These are phyloP conservation scores for Nesogale talazaci DNA, from an alignment of 2,113 vertebrate species.

Conservation along the genomic window DNA sequence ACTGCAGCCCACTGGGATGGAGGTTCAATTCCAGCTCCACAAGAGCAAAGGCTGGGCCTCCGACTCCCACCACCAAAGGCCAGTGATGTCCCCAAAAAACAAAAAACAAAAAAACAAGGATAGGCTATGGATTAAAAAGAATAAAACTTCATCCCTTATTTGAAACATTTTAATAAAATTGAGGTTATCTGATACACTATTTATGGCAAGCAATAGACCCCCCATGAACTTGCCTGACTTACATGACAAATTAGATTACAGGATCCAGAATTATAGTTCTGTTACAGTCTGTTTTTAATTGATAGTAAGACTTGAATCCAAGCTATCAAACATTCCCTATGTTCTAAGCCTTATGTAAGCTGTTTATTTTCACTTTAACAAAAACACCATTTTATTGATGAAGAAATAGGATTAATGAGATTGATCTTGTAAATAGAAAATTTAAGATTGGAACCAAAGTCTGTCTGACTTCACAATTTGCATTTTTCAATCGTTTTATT, in stretches of 20 bases:
- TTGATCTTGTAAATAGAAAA: neutral
- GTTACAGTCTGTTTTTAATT: neutral
- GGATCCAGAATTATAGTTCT: neutral
- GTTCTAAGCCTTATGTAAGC: neutral
- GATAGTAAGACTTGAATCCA: slow-evolving; percentile 1
- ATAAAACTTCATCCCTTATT: neutral
- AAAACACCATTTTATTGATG: neutral
- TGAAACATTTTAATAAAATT: neutral
- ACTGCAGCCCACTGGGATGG: no score
- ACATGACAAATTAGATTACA: neutral
- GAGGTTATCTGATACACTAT: neutral
- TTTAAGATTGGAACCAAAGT: neutral
- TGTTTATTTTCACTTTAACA: neutral
- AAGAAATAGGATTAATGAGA: slow-evolving; percentile 1
- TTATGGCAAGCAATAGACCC: neutral
- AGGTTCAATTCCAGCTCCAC: no score
- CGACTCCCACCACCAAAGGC: no score
- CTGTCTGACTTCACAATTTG: neutral
- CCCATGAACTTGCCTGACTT: neutral
- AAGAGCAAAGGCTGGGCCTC: no score
- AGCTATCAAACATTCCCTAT: neutral
- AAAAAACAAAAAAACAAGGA: no score
- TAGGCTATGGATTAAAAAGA: neutral
- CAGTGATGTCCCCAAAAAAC: no score
- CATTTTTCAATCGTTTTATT: no score